phyloP scores from a whole-genome alignment of 1,140 invertebrate genomes.

The Dysdera silvatica region DNA sequence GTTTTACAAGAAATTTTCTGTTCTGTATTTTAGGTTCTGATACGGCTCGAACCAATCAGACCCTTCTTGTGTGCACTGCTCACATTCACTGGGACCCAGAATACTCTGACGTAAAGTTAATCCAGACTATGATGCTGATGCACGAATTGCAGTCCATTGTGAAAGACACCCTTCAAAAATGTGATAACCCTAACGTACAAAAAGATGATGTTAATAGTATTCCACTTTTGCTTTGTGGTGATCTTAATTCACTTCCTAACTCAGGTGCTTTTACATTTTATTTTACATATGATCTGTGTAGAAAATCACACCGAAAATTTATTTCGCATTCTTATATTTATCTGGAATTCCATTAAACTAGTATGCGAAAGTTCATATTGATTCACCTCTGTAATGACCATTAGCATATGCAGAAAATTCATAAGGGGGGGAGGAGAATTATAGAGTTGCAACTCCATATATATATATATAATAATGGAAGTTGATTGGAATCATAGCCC shows the following conservation, averaged over 20 bases:
- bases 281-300: too few relatives aligned
- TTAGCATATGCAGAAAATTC: too few relatives aligned
- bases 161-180: slow-evolving; percentile 51
- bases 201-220: slow-evolving; percentile 69
- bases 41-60: slow-evolving; percentile 50
- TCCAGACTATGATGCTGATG: slow-evolving; percentile 99
- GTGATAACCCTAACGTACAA: slow-evolving; percentile 44
- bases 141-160: slow-evolving; percentile 71
- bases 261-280: slow-evolving; percentile 59
- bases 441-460: too few relatives aligned
- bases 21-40: slow-evolving; percentile 11
- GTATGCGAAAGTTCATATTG: too few relatives aligned
- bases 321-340: too few relatives aligned
- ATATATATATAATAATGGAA: too few relatives aligned
- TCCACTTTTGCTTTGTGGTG: slow-evolving; percentile 90
- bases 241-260: slow-evolving; percentile 97
- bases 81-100: slow-evolving; percentile 99
- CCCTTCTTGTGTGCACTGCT: slow-evolving; percentile 89
- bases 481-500: too few relatives aligned
- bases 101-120: slow-evolving; percentile 99
- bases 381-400: too few relatives aligned
- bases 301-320: too few relatives aligned
- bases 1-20: too few relatives aligned
- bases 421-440: too few relatives aligned
- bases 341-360: too few relatives aligned